Conservation (phyloP, 2,797 vertebrate genomes). For the Aulostomus chinensis region DNA sequence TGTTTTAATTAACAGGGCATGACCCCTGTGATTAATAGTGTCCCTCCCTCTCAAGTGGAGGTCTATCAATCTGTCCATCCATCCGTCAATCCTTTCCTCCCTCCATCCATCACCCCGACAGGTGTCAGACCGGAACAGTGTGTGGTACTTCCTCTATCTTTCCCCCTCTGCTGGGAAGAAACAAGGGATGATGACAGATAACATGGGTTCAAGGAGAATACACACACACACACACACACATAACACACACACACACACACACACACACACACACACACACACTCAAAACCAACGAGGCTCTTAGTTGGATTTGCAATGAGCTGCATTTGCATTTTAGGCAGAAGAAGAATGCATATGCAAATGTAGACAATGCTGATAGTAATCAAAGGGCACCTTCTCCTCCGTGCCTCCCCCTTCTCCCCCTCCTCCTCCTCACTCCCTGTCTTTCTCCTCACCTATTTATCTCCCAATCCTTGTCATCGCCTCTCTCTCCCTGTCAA, state of each 20-base stretch:
- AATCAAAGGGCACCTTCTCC: conserved; percentile 83
- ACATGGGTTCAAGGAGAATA: conserved; percentile 68
- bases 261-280: conserved; percentile 14
- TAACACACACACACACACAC: conserved; percentile 6
- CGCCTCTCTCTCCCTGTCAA: conserved; percentile 39
- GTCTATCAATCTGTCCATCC: conserved; percentile 65
- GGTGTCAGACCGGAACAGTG: conserved; percentile 61
- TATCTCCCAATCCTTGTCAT: conserved; percentile 36
- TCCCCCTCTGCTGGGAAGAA: conserved; percentile 55
- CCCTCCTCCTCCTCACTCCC: conserved; percentile 22
- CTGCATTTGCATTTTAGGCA: conserved; percentile 87
- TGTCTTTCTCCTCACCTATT: conserved; percentile 41
- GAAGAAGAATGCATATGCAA: conserved; percentile 89
- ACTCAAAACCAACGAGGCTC: conserved; percentile 49
- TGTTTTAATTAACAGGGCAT: conserved; percentile 66
- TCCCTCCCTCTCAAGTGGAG: conserved; percentile 48
- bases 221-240: conserved; percentile 19
- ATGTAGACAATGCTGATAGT: conserved; percentile 83
- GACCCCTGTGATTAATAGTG: conserved; percentile 67
- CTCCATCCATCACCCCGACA: conserved; percentile 67
- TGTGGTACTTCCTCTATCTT: conserved; percentile 66
- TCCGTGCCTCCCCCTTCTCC: conserved; percentile 33
- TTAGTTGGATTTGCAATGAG: conserved; percentile 59
- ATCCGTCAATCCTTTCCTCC: conserved; percentile 56
- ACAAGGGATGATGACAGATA: conserved; percentile 74